Conservation (phyloP, 1,140 invertebrate species). For the Diorhabda sublineata region DNA sequence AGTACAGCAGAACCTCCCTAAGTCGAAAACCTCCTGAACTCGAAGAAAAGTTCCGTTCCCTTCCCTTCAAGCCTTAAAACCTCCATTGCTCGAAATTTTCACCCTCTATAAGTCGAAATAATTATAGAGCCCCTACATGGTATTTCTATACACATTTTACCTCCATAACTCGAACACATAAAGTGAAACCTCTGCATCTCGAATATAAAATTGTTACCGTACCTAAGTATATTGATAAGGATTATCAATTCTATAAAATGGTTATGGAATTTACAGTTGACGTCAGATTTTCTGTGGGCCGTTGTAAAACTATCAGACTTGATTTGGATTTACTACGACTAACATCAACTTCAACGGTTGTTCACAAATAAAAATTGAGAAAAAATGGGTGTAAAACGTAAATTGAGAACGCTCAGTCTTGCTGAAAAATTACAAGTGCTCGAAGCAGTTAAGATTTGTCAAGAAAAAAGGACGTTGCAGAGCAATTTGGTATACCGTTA, state of each 20-base stretch:
- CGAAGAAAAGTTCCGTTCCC: constrained; percentile 13
- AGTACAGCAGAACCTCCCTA: background rate
- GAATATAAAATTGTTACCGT: background rate
- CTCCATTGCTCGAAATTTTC: background rate
- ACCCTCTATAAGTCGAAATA: background rate
- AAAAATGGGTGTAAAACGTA: too few relatives aligned
- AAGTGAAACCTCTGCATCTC: background rate
- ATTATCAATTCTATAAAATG: background rate
- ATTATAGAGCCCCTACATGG: background rate
- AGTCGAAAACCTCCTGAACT: background rate
- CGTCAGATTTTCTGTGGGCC: background rate
- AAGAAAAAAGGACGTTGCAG: background rate
- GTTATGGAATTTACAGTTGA: background rate
- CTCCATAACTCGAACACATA: background rate
- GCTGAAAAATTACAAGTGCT: background rate
- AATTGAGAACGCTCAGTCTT: too few relatives aligned
- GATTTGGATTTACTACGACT: too few relatives aligned
- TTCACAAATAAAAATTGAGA: too few relatives aligned
- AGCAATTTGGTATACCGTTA: background rate
- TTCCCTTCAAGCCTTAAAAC: background rate
- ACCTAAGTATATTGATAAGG: background rate
- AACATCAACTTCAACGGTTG: too few relatives aligned
- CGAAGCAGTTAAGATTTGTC: background rate
- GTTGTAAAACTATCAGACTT: background rate
- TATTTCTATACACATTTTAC: too few relatives aligned